Evolutionary conservation across 2,797 vertebrate genomes (phyloP).

Genomic region (Delichon dasypus): DNA sequence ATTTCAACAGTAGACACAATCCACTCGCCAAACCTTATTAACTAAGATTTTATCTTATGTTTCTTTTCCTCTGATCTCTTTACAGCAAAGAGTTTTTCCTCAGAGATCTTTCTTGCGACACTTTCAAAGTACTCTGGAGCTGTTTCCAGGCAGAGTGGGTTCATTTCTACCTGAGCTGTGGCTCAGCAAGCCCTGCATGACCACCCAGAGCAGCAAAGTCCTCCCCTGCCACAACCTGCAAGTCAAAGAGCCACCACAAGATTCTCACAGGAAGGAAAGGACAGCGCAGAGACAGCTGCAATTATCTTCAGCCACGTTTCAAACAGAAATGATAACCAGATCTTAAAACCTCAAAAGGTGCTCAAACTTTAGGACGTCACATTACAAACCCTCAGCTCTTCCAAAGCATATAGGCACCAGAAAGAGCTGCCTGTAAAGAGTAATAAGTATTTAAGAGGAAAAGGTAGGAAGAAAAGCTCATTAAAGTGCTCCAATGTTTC

Average conservation of each 20-base stretch:
- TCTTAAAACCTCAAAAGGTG: not conserved
- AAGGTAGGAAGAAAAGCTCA: not conserved
- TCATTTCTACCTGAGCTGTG: not conserved
- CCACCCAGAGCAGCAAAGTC: not conserved
- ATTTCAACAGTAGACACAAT: not conserved
- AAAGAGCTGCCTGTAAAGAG: accelerated
- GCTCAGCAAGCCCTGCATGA: not conserved
- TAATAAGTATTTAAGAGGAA: not conserved
- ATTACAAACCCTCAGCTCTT: not conserved
- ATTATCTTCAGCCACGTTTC: not conserved
- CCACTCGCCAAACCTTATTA: not conserved
- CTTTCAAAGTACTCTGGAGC: not conserved
- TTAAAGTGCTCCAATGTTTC: not conserved
- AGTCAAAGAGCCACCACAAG: not conserved
- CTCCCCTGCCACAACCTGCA: not conserved
- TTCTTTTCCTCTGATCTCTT: not conserved
- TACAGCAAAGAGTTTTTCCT: not conserved
- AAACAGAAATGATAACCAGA: not conserved
- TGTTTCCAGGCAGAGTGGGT: not conserved
- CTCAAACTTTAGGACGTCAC: not conserved
- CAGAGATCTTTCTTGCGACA: not conserved
- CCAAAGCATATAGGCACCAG: accelerated
- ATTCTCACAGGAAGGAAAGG: not conserved
- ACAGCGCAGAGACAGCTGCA: not conserved
- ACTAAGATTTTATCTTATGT: not conserved